Conservation (phyloP, 2,113 vertebrate species). For the Lophius piscatorius region DNA sequence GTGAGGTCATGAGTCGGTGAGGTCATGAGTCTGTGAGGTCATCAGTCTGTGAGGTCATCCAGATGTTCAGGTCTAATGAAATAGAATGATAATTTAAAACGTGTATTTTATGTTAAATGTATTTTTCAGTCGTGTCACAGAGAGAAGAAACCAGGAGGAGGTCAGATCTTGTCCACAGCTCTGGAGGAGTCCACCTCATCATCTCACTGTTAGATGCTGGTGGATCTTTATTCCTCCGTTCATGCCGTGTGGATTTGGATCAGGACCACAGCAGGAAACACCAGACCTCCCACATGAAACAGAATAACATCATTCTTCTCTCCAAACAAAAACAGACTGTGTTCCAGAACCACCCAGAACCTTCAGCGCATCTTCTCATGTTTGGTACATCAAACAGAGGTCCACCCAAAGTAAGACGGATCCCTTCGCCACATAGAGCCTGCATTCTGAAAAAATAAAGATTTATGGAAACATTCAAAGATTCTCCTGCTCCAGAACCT, state of each 20-base stretch:
- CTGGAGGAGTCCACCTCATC: slow-evolving; percentile 15
- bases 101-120: no score
- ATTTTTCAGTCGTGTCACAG: no score
- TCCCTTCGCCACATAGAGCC: slow-evolving; percentile 8
- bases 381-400: slow-evolving; percentile 32
- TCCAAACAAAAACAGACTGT: slow-evolving; percentile 69
- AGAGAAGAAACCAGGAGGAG: no score
- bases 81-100: no score
- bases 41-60: no score
- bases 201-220: slow-evolving; percentile 16
- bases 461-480: slow-evolving; percentile 41
- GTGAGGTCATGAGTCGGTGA: no score
- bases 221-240: slow-evolving; percentile 2
- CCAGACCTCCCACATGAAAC: no score
- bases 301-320: slow-evolving; percentile 68
- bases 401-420: slow-evolving; percentile 2
- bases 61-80: no score
- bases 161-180: no score
- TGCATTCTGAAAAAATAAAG: slow-evolving; percentile 25
- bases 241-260: slow-evolving; percentile 9
- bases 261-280: no score
- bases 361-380: slow-evolving; percentile 63
- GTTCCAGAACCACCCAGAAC: slow-evolving; percentile 67
- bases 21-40: no score
- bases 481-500: no score